phyloP scores from a whole-genome alignment of 2,888 invertebrate genomes.

The Elysia crispata region DNA sequence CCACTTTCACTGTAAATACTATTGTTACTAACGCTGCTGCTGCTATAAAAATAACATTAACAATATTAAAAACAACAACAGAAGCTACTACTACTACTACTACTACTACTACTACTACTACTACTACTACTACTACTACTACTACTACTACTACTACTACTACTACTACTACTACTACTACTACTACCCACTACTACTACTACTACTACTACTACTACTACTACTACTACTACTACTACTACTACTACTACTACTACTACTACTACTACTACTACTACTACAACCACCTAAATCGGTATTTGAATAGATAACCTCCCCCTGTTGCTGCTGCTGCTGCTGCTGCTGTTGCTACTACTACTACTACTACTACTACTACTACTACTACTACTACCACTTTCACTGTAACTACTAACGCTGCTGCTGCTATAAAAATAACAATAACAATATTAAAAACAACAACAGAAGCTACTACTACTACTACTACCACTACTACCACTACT shows the following conservation, averaged over 20 bases:
- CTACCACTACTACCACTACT: background rate
- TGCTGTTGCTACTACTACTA: too few relatives aligned
- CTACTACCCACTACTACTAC: too few relatives aligned
- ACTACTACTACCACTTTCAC: background rate
- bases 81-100: too few relatives aligned
- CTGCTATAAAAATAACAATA: background rate
- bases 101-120: slow-evolving; percentile 36
- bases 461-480: background rate
- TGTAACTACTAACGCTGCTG: background rate
- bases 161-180: slow-evolving; percentile 39
- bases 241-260: slow-evolving; percentile 20
- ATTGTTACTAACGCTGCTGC: slow-evolving; percentile 36
- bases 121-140: background rate
- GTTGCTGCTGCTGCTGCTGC: too few relatives aligned
- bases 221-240: slow-evolving; percentile 34
- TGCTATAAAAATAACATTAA: too few relatives aligned
- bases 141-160: slow-evolving; percentile 24
- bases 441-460: background rate
- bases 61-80: too few relatives aligned
- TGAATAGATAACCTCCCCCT: slow-evolving; percentile 17
- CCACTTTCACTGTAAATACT: slow-evolving; percentile 51
- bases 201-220: slow-evolving; percentile 38
- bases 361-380: too few relatives aligned
- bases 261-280: slow-evolving; percentile 12
- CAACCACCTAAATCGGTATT: background rate